Evolutionary conservation across 2,113 vertebrate species (phyloP), one percentile per base, ranked within the genome.

Genomic region (Phyllopteryx taeniolatus): DNA sequence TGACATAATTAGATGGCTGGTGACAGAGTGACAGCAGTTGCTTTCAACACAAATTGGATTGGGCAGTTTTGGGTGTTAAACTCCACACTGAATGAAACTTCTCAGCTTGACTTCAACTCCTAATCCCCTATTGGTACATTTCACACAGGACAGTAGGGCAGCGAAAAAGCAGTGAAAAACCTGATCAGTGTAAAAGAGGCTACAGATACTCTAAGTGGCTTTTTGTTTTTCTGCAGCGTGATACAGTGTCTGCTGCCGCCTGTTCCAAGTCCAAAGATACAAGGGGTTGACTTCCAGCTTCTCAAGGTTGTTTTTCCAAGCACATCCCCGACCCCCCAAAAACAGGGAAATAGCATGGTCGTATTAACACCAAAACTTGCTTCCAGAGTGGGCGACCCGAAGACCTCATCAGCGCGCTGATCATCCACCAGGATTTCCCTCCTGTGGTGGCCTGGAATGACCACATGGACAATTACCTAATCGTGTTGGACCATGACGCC

Each of bases 241-340:
- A 86, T 94, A 84, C 85, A 89, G 68, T 93, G 86, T 79, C 87
- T 98, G 77, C 89, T 98, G n/a, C 96, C 96, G 1, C 95, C 95
- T 33, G 93, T 98, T 86, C 96, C 96, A 0, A 93, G 94, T 82
- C 96, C 96, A 3, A 97, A 96, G 90, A 98, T 98, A 87, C 94
- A 88, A 90, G 96, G 95, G 82, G 89, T 98, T 75, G 95, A 97
- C 81, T 84, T 88, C 71, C 92, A 93, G 44, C 90, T 94, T 22
- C 84, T 96, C 39, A 94, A 97, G 94, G 96, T 96, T 15, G 20
- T 27, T 14, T 66, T 22, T 31, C 43, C 1, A 27, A 27, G n/a
- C n/a, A 14, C 2, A 1, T 8, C 27, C 6, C 15, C 6, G 1
- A 10, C 12, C 13, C 42, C 1, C 14, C 44, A 3, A 19, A 10